phyloP scores from a whole-genome alignment of 2,888 invertebrate genomes.

The Scelioninae gen. 2 region DNA sequence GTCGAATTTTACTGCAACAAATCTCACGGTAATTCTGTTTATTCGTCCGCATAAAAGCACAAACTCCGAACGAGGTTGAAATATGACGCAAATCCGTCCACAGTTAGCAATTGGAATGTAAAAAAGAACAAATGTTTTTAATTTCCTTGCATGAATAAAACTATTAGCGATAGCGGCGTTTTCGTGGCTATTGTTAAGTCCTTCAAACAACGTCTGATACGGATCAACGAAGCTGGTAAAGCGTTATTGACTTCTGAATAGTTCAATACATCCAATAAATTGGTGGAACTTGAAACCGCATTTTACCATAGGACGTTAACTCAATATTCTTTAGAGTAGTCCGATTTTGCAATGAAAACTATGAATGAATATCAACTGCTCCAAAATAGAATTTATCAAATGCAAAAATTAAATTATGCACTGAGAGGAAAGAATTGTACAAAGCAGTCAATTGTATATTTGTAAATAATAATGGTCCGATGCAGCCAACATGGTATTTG shows the following conservation, averaged over 20 bases:
- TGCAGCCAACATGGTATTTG: too few relatives aligned
- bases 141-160: constrained; percentile 16
- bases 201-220: constrained; percentile 37
- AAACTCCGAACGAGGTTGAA: not conserved
- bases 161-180: constrained; percentile 11
- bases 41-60: not conserved
- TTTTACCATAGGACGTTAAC: too few relatives aligned
- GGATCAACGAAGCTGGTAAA: constrained; percentile 27
- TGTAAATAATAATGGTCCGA: too few relatives aligned
- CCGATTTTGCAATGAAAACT: too few relatives aligned
- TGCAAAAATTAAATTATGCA: too few relatives aligned
- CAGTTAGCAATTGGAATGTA: not conserved
- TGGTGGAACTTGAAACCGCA: too few relatives aligned
- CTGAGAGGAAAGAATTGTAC: too few relatives aligned
- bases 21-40: not conserved
- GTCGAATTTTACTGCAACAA: constrained; percentile 6
- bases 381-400: too few relatives aligned
- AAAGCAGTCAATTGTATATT: too few relatives aligned
- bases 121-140: constrained; percentile 19
- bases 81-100: constrained; percentile 1
- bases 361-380: too few relatives aligned
- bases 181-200: constrained; percentile 30
- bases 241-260: constrained; percentile 51
- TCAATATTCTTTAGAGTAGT: too few relatives aligned
- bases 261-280: constrained; percentile 47